Base-by-base conservation (phyloP, 1,140 invertebrate species). In the Bombus polaris region DNA sequence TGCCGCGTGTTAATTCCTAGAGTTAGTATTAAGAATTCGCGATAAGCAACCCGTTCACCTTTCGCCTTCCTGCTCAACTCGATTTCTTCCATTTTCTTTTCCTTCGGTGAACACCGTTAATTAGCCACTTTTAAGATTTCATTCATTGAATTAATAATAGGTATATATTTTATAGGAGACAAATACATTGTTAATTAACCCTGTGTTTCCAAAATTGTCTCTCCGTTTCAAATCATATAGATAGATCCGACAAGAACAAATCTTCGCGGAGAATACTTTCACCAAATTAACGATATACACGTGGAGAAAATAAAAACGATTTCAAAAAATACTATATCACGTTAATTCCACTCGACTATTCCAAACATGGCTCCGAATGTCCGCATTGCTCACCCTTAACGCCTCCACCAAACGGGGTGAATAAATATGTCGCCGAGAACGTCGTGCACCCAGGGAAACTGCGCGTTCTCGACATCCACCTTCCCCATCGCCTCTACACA, bases 21-120 rank as follows among this genome's bases (percentile, higher is more conserved):
- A 81, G 75, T 72, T 25, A 18, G 80, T 62, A 35, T 81, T 81
- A 81, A 81, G 70, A 73, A 78, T 78, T 78, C 75, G 75, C 53
- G 75, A 78, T 78, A 78, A 66, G 75, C 25, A 10, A 39, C n/a
- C 32, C 28, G 37, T 65, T 22, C 75, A 25, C 39, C 35, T 53
- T 3, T 42, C 15, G 37, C 28, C 35, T 42, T 39, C 28, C 35
- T 35, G 25, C 39, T 76, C 57, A 1, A 15, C n/a, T 12, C 18
- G 66, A 35, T 35, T 4, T 9, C 35, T 25, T 22, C 9, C 35
- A 22, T 72, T 72, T 44, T 72, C 25, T 72, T n/a, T 8, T 12
- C 39, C n/a, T 18, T 13, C 37, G 28, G 0, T 0, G 28, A n/a
- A n/a, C 37, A 9, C 37, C 37, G 37, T 72, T 72, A n/a, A 72